Evolutionary conservation across 2,888 invertebrate species (phyloP).

Genomic region (Phyto melanocephala): DNA sequence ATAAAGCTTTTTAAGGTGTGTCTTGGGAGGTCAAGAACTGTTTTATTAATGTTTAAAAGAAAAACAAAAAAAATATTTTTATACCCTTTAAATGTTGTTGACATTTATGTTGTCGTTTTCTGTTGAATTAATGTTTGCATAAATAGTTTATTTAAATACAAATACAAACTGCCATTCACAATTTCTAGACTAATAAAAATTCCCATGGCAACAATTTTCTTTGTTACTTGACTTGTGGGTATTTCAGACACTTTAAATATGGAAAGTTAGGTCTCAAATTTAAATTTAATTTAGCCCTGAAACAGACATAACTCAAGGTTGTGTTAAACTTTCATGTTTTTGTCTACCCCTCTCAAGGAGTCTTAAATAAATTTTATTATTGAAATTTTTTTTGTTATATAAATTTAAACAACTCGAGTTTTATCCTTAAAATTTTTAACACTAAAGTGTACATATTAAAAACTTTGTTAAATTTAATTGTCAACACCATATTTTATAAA

Average conservation of each 20-base stretch:
- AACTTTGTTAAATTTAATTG: background rate
- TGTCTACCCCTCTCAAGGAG: too few relatives aligned
- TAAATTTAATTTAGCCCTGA: too few relatives aligned
- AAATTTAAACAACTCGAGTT: too few relatives aligned
- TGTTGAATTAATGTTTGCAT: background rate
- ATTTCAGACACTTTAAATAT: background rate
- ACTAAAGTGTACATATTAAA: too few relatives aligned
- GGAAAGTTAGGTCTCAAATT: too few relatives aligned
- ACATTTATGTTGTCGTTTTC: background rate
- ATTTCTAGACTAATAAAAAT: background rate
- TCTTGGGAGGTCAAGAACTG: background rate
- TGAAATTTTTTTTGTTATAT: too few relatives aligned
- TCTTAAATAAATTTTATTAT: too few relatives aligned
- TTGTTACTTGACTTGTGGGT: background rate
- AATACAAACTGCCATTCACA: conserved; percentile 20
- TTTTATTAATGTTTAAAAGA: background rate
- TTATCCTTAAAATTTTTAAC: too few relatives aligned
- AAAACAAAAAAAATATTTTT: background rate
- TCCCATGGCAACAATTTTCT: background rate
- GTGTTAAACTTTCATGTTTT: too few relatives aligned
- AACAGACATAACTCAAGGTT: too few relatives aligned
- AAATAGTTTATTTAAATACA: background rate
- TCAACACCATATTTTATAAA: background rate
- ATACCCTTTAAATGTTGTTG: background rate
- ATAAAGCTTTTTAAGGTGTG: background rate